Base-by-base conservation (phyloP, 37 sponge, comb jelly and placozoan species). In the Chondrilla cf. caribensis region DNA sequence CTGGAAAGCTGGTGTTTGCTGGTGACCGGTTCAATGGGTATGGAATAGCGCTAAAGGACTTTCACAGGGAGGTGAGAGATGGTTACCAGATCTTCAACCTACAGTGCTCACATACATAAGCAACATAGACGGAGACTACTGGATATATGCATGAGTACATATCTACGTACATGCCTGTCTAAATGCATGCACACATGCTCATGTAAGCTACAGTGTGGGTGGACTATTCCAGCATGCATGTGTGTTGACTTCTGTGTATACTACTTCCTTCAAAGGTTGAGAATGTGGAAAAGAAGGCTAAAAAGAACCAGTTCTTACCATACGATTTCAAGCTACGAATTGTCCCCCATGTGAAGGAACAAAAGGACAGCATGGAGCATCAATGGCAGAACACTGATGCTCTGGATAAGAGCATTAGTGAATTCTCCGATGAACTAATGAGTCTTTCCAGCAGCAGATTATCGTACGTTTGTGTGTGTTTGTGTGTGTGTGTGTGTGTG, bases 1-100 rank as follows among this genome's bases (percentile, higher is more conserved):
- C 79, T 39, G 88, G 87, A 0, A 70, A 58, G 73, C 92, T 98
- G 22, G 86, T 98, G 41, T 85, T 85, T 66, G 95, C 93, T 72
- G 91, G 89, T 77, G 57, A 79, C 60, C 83, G 88, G 41, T 98
- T 98, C 80, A 95, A 98, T 86, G 99, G 99, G 0, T 98, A 98
- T 54, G 87, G 99, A 3, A 93, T 42, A 51, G 82, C 86, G n/a
- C 90, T 86, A 85, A 90, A 82, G 38, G 99, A 98, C 60, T 93
- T 98, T 83, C 58, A 86, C 62, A 95, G 93, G 67, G 93, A 98
- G 88, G 98, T 92, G 19, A 60, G 87, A 31, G 54, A 24, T n/a
- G n/a, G n/a, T n/a, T n/a, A n/a, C n/a, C n/a, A n/a, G n/a, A n/a
- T n/a, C n/a, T n/a, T n/a, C n/a, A n/a, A n/a, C n/a, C n/a, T n/a